Evolutionary conservation across 1,140 invertebrate genomes (phyloP).

Genomic region (Steinernema khuongi): DNA sequence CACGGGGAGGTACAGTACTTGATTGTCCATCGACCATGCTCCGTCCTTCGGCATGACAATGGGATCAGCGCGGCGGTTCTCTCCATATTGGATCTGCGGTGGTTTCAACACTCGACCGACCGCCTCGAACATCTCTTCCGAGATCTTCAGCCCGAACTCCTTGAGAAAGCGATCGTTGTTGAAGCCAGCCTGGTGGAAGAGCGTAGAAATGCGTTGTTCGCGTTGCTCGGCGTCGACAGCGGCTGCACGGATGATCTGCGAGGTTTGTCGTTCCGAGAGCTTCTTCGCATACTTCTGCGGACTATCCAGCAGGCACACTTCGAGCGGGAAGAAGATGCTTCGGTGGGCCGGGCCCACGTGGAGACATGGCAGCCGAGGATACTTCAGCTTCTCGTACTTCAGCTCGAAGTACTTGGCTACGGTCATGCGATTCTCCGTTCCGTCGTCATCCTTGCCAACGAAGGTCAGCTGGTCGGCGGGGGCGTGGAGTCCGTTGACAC

Average conservation of each 20-base stretch:
- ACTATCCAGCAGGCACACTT: slow-evolving; percentile 53
- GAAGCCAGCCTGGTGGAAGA: slow-evolving; percentile 32
- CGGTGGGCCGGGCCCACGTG: slow-evolving; percentile 46
- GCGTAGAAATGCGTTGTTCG: slow-evolving; percentile 40
- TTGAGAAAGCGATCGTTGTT: slow-evolving; percentile 42
- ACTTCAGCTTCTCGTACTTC: slow-evolving; percentile 46
- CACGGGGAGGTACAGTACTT: slow-evolving; percentile 44
- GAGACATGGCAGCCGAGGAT: slow-evolving; percentile 55
- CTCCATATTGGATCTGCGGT: slow-evolving; percentile 94
- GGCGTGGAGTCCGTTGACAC: slow-evolving; percentile 43
- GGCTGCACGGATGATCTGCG: slow-evolving; percentile 41
- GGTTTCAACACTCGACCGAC: slow-evolving; percentile 87
- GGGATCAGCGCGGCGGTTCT: slow-evolving; percentile 26
- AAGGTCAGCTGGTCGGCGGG: slow-evolving; percentile 38
- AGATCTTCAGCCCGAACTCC: slow-evolving; percentile 73
- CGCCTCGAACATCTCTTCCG: slow-evolving; percentile 96
- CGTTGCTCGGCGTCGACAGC: slow-evolving; percentile 49
- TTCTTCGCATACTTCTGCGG: slow-evolving; percentile 56
- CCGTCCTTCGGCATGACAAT: slow-evolving; percentile 46
- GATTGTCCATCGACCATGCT: slow-evolving; percentile 44
- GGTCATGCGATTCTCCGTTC: slow-evolving; percentile 17
- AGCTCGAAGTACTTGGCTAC: slow-evolving; percentile 55
- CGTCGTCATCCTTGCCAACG: slow-evolving; percentile 17
- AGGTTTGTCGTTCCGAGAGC: slow-evolving; percentile 46
- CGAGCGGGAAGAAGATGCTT: slow-evolving; percentile 54